These are phyloP conservation scores for Chiroxiphia lanceolata DNA, from an alignment of 2,797 vertebrate species.

Conservation along the genomic window DNA sequence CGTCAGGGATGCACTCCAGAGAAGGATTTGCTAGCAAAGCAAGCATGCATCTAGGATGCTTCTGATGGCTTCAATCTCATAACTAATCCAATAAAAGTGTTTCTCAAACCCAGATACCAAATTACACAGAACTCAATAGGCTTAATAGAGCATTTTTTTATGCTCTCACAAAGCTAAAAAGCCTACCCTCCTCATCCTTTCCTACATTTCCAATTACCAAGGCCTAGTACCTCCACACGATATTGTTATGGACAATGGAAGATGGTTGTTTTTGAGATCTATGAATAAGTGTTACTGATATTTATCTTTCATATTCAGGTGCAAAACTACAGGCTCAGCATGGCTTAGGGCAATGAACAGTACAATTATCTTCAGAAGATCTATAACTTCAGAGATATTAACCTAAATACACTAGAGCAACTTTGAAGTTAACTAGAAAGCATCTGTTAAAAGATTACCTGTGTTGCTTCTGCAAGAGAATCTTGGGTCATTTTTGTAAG, in stretches of 20 bases:
- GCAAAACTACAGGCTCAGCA: background rate
- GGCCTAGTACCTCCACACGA: background rate
- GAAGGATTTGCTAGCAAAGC: background rate
- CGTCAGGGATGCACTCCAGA: background rate
- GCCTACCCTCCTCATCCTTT: background rate
- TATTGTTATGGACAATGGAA: background rate
- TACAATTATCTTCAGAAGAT: background rate
- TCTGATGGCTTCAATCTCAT: background rate
- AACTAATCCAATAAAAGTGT: background rate
- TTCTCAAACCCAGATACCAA: background rate
- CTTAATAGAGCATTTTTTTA: background rate
- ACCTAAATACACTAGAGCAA: background rate
- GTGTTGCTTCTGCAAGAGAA: conserved; percentile 92
- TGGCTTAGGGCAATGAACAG: background rate
- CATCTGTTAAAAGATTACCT: conserved; percentile 76
- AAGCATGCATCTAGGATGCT: background rate
- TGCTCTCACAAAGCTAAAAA: background rate
- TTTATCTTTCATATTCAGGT: background rate
- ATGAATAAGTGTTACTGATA: background rate
- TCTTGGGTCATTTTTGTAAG: conserved; percentile 92
- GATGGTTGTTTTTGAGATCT: background rate
- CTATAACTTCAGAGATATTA: background rate
- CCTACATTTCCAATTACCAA: background rate
- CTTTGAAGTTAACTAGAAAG: background rate
- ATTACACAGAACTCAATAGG: background rate